A percentile compares a stretch with the other conserved stretches of the same genome.
phyloP scores from a whole-genome alignment of 2,113 vertebrate species.

The Sinocyclocheilus maitianheensis region DNA sequence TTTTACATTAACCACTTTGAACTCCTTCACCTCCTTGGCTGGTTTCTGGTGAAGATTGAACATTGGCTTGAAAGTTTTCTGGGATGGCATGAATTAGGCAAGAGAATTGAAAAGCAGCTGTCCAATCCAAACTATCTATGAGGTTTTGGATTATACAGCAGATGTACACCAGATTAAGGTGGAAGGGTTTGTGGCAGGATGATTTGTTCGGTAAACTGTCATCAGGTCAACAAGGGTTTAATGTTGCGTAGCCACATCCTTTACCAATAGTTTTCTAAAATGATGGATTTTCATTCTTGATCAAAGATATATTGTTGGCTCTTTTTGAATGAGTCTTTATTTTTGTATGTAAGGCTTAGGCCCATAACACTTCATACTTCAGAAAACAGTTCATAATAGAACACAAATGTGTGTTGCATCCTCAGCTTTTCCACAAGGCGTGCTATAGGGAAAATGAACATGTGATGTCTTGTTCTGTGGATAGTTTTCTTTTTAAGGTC shows the following conservation, averaged over 20 bases:
- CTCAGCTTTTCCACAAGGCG: not conserved
- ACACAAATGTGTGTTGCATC: not conserved
- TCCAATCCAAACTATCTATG: conserved; percentile 9
- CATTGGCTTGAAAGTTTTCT: not conserved
- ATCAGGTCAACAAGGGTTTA: not conserved
- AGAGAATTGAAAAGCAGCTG: not conserved
- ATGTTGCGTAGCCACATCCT: not conserved
- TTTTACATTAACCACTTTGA: conserved; percentile 21
- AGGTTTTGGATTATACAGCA: not conserved
- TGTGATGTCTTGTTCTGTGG: not conserved
- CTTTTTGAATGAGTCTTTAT: not conserved
- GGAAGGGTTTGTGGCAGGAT: not conserved
- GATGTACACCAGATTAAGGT: conserved; percentile 1
- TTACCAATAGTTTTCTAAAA: not conserved
- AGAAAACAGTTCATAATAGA: not conserved
- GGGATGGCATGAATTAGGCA: conserved; percentile 6
- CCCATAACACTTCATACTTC: not conserved
- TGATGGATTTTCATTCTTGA: not conserved
- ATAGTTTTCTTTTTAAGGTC: not conserved
- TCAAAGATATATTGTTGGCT: not conserved
- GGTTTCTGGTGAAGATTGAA: not conserved
- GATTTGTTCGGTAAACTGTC: not conserved
- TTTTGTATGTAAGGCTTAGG: not conserved
- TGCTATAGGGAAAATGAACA: not conserved
- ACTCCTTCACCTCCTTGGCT: not conserved